These are phyloP conservation scores for Tenebrosternarchus preto DNA, from an alignment of 2,113 vertebrate species.

Conservation along the genomic window DNA sequence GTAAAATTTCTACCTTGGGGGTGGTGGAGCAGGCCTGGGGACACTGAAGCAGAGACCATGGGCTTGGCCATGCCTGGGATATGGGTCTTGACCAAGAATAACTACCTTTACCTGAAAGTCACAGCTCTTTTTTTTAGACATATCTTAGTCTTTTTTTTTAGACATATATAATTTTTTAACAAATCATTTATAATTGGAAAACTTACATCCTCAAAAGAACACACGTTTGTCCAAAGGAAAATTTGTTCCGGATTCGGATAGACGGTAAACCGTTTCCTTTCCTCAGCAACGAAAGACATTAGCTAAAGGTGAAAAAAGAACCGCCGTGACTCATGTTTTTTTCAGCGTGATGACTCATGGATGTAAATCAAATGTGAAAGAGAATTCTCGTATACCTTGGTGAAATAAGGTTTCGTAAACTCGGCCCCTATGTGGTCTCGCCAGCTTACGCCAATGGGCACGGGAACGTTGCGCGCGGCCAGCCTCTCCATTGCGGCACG, in stretches of 20 bases:
- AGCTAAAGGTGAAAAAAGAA: conserved; percentile 66
- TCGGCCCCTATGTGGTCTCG: conserved; percentile 67
- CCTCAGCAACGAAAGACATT: conserved; percentile 76
- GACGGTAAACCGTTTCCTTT: conserved; percentile 75
- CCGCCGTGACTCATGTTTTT: background rate
- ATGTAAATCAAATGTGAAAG: background rate
- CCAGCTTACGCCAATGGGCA: conserved; percentile 79
- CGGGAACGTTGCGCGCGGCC: conserved; percentile 68
- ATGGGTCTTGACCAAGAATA: conserved; percentile 85
- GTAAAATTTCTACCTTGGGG: conserved; percentile 76
- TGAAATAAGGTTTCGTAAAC: conserved; percentile 80
- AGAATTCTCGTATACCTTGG: conserved; percentile 62
- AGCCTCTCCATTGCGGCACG: conserved; percentile 72
- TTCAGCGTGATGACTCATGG: background rate
- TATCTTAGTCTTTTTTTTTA: background rate
- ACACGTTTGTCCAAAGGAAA: conserved; percentile 84
- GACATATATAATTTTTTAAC: background rate
- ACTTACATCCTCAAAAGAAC: conserved; percentile 79
- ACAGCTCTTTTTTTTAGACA: background rate
- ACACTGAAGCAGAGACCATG: conserved; percentile 88
- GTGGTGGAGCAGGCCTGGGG: conserved; percentile 78
- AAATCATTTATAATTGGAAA: background rate
- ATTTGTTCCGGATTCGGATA: conserved; percentile 80
- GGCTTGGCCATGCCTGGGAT: conserved; percentile 82
- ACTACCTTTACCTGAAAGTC: conserved; percentile 82